Percentiles rank a stretch among this genome's conserved stretches.
These are phyloP conservation scores for Tragelaphus strepsiceros DNA, from an alignment of 2,113 vertebrate genomes.

Conservation along the genomic window DNA sequence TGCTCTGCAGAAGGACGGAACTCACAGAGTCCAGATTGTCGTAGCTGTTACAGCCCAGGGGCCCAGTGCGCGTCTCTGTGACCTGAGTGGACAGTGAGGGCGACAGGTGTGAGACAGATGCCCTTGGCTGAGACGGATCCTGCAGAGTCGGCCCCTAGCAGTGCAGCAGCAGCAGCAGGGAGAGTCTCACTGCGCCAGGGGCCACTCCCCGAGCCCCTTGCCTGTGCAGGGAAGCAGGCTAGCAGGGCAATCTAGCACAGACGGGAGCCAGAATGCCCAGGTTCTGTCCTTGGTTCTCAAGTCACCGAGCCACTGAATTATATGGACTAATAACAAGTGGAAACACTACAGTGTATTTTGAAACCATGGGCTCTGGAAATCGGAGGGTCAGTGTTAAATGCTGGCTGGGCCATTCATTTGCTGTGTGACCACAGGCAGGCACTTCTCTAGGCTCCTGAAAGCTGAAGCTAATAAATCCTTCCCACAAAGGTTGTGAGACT, in stretches of 20 bases:
- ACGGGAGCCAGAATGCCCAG: background rate
- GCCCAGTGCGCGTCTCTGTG: conserved; percentile 97
- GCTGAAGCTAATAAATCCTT: background rate
- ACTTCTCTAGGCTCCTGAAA: background rate
- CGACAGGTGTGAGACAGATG: conserved; percentile 5
- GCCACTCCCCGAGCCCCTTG: background rate
- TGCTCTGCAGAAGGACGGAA: conserved; percentile 98
- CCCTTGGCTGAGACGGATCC: background rate
- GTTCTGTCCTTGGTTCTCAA: rapidly evolving
- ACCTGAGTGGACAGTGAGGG: conserved; percentile 80
- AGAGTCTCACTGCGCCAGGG: background rate
- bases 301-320: too few relatives aligned
- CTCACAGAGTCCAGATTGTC: conserved; percentile 99
- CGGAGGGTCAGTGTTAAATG: background rate
- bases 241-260: background rate
- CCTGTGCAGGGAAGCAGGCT: too few relatives aligned
- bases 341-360: background rate
- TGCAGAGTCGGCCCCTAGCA: background rate
- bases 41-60: conserved; percentile 98
- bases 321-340: too few relatives aligned
- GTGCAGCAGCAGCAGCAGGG: background rate
- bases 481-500: background rate
- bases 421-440: background rate
- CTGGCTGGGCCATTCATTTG: background rate
- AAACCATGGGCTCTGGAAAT: background rate